A percentile compares a stretch with the other conserved stretches of the same genome.
phyloP scores from a whole-genome alignment of 2,888 invertebrate genomes.

The Limnephilus marmoratus region DNA sequence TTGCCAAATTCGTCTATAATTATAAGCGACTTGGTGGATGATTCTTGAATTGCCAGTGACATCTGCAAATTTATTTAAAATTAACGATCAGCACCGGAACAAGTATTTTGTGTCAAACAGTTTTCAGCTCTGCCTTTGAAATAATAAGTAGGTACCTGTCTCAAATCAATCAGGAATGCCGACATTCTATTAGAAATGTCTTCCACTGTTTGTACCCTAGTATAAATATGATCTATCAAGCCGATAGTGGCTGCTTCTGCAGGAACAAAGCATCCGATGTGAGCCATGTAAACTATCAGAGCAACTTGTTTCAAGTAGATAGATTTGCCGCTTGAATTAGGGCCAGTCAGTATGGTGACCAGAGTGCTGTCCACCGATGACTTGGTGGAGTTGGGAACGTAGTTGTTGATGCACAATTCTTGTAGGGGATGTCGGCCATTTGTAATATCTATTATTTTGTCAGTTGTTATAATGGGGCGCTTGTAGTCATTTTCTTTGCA shows the following conservation, averaged over 20 bases:
- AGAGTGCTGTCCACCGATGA: slow-evolving; percentile 78
- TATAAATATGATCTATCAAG: slow-evolving; percentile 84
- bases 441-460: slow-evolving; percentile 79
- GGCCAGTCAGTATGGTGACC: slow-evolving; percentile 90
- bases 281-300: slow-evolving; percentile 89
- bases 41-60: slow-evolving; percentile 82
- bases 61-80: slow-evolving; percentile 76
- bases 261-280: slow-evolving; percentile 93
- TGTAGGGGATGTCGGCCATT: slow-evolving; percentile 88
- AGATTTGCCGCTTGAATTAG: slow-evolving; percentile 95
- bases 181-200: slow-evolving; percentile 88
- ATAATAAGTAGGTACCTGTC: slow-evolving; percentile 79
- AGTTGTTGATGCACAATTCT: slow-evolving; percentile 80
- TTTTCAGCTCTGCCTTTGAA: neutral
- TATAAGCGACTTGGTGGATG: slow-evolving; percentile 82
- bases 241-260: slow-evolving; percentile 86
- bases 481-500: slow-evolving; percentile 82
- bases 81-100: neutral
- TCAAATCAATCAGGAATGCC: slow-evolving; percentile 90
- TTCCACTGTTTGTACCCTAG: slow-evolving; percentile 86
- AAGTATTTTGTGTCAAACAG: neutral
- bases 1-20: slow-evolving; percentile 94
- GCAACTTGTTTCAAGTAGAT: slow-evolving; percentile 92
- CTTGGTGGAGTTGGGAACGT: slow-evolving; percentile 85
- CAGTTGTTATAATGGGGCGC: slow-evolving; percentile 79